Evolutionary conservation across 2,888 invertebrate species (phyloP).

Genomic region (Tipula confusa): DNA sequence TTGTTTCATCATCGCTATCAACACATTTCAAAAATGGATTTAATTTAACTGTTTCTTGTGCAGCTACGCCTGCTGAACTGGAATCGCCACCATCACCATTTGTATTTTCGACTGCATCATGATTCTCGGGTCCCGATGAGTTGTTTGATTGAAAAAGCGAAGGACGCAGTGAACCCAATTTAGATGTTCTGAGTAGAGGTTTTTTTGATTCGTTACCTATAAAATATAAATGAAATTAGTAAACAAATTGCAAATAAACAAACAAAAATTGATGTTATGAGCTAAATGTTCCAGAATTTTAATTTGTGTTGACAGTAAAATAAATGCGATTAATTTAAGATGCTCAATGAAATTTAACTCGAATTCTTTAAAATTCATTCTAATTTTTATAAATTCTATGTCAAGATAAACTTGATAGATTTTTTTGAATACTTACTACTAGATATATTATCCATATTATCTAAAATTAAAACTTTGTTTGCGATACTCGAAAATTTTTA

Average conservation of each 20-base stretch:
- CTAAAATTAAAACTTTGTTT: background rate
- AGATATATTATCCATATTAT: background rate
- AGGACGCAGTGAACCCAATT: conserved; percentile 33
- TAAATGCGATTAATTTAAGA: background rate
- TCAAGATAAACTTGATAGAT: background rate
- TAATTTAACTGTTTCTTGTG: background rate
- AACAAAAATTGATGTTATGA: background rate
- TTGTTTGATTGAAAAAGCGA: conserved; percentile 33
- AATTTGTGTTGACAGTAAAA: background rate
- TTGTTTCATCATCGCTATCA: conserved; percentile 30
- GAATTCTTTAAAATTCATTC: background rate
- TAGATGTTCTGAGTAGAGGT: conserved; percentile 12
- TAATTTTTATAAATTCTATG: background rate
- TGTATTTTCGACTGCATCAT: background rate
- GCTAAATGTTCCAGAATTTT: background rate
- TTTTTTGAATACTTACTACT: background rate
- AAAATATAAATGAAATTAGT: background rate
- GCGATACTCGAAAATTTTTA: background rate
- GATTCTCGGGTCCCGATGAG: background rate
- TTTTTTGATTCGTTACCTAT: background rate
- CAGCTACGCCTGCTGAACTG: background rate
- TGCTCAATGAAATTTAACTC: background rate
- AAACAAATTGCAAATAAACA: background rate
- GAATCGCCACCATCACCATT: background rate
- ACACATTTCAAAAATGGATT: conserved; percentile 31